Base-by-base conservation (phyloP, 2,888 invertebrate species). In the Pyrrhia umbra region DNA sequence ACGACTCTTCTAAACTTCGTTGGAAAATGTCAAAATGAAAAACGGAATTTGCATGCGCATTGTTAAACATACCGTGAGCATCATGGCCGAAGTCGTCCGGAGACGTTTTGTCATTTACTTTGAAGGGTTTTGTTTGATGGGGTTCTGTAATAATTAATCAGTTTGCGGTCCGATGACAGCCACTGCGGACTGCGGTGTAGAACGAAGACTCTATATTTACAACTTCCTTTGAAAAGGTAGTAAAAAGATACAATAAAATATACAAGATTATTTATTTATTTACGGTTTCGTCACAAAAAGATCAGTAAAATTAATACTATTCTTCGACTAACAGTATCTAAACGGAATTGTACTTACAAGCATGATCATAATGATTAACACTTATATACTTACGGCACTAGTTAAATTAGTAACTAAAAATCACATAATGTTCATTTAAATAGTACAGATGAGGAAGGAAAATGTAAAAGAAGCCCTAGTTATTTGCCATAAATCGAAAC, bases 101-200 rank as follows among this genome's bases (percentile, higher is more conserved):
- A 75, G 75, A 67, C 80, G 80, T 82, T 87, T 85, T 86, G 84
- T 84, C 83, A 79, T 82, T 85, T 78, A 81, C 80, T 90, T 87
- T 84, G 81, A 84, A 84, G 81, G 79, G 84, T 79, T 86, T 85
- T 85, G 85, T 89, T 89, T 88, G 88, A 88, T 89, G 85, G 78
- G 77, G 83, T 85, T 86, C 56, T 49, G 89, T 88, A 86, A 88
- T 88, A 90, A 89, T 91, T 87, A 88, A 90, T 90, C 85, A 90
- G 83, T 87, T 82, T 82, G 82, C 86, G 82, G 83, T 69, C 57
- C 78, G 81, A 74, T 73, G 73, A n/a, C 57, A 75, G 67, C 43
- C 63, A 66, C 59, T 52, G 50, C 55, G 72, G 61, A 66, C 61
- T 55, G 50, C 52, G 70, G 68, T 46, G 50, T 42, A 55, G 46